Percentiles rank a stretch among this genome's conserved stretches.
phyloP scores from a whole-genome alignment of 2,888 invertebrate species.

The Tetropium fuscum region DNA sequence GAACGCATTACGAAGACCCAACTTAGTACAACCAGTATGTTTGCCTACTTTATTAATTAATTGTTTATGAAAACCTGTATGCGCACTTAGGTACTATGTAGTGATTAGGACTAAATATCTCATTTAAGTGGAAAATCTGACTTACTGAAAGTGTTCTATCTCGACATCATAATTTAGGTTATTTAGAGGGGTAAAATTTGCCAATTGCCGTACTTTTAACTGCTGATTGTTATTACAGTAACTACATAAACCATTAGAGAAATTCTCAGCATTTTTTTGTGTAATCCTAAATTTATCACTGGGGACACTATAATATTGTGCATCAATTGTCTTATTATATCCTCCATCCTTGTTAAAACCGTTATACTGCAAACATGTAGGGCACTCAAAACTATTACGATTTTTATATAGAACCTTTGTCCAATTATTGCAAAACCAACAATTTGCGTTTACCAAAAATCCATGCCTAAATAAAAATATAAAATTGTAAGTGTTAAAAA shows the following conservation, averaged over 20 bases:
- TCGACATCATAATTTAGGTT: constrained; percentile 78
- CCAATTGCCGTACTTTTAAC: constrained; percentile 81
- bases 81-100: too few relatives aligned
- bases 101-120: constrained; percentile 1
- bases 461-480: constrained; percentile 69
- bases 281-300: constrained; percentile 24
- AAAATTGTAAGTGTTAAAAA: background rate
- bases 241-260: constrained; percentile 79
- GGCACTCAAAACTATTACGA: constrained; percentile 83
- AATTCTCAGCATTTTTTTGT: constrained; percentile 58
- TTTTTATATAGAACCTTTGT: constrained; percentile 76
- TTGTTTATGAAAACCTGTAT: too few relatives aligned
- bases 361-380: constrained; percentile 88
- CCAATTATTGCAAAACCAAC: constrained; percentile 90
- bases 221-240: constrained; percentile 85
- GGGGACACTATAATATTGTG: constrained; percentile 68
- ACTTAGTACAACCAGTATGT: too few relatives aligned
- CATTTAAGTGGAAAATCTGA: constrained; percentile 26
- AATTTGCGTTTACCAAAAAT: constrained; percentile 80
- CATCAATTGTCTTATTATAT: constrained; percentile 76
- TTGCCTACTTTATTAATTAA: too few relatives aligned
- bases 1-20: too few relatives aligned
- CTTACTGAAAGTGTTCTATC: constrained; percentile 75
- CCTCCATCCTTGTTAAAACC: constrained; percentile 84
- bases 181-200: constrained; percentile 80